Evolutionary conservation across 2,888 invertebrate species (phyloP), one percentile per base, ranked within the genome.

Genomic region (Epiblema foenella): DNA sequence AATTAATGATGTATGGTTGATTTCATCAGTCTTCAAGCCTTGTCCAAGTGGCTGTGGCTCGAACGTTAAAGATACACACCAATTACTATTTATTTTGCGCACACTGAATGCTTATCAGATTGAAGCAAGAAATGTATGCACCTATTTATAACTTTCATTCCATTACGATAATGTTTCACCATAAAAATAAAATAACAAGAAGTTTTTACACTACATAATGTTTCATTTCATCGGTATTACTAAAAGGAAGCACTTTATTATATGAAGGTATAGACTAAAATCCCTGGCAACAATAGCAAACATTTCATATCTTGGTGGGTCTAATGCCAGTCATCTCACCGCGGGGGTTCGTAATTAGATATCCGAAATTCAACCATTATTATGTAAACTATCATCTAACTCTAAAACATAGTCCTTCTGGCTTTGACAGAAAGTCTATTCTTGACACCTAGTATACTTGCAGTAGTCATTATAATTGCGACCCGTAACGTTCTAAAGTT

Each of bases 281-380:
- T 46, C 46, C n/a, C n/a, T 46, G n/a, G 46, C 42, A n/a, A 29
- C 56, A 56, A 54, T 54, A 24, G 15, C n/a, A n/a, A n/a, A 52
- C 46, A 57, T 2, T 37, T 39, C 58, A 17, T 20, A 51, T 57
- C 57, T 51, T 51, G 52, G 67, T 52, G 67, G 59, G 58, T 57
- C 66, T 33, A 67, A n/a, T 20, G 37, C 29, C 33, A 42, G 56
- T 33, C 56, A 37, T 58, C 49, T 57, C 58, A 58, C 58, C 33
- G 49, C 37, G 64, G 69, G 57, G 63, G 63, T 37, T 42, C 69
- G 49, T 63, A 69, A 69, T 63, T 70, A 65, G 37, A 37, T 37
- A 58, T 51, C 18, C 46, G 51, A 46, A 68, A 37, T 68, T 59
- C 67, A n/a, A 59, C 24, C 24, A 52, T 59, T 67, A 59, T 68